These are phyloP conservation scores for Antitype chi DNA, from an alignment of 2,888 invertebrate genomes.

Conservation along the genomic window DNA sequence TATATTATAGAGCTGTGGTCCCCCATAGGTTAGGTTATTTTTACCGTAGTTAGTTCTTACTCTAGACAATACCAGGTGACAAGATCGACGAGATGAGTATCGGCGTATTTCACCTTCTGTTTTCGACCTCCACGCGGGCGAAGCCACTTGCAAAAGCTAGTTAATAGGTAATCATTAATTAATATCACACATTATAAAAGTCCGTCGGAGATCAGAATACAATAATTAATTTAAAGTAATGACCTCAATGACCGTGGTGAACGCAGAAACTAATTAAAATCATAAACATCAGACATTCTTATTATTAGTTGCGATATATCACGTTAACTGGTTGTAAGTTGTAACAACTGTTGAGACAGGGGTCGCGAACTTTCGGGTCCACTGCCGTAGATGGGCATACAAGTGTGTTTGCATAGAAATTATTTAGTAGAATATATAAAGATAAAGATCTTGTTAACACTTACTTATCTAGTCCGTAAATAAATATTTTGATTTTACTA, in stretches of 20 bases:
- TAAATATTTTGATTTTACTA: not conserved
- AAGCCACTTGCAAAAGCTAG: too few species aligned
- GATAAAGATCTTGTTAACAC: not conserved
- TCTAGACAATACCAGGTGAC: too few species aligned
- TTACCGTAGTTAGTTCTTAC: too few species aligned
- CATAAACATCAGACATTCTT: conserved; percentile 38
- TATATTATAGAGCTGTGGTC: too few species aligned
- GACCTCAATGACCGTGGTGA: conserved; percentile 24
- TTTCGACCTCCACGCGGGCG: too few species aligned
- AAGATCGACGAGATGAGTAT: too few species aligned
- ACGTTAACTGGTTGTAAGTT: conserved; percentile 16
- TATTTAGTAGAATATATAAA: conserved; percentile 7
- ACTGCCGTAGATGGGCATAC: not conserved
- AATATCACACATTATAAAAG: not conserved
- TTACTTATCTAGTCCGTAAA: not conserved
- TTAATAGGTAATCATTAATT: not conserved
- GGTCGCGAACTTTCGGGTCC: conserved; percentile 25
- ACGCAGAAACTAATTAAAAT: conserved; percentile 40
- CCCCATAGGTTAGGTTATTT: too few species aligned
- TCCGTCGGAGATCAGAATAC: conserved; percentile 14
- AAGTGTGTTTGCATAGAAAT: not conserved
- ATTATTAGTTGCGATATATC: conserved; percentile 23
- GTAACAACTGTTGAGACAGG: conserved; percentile 7
- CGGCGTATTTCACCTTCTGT: too few species aligned
- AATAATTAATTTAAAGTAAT: conserved; percentile 26